Conservation (phyloP, 2,888 invertebrate genomes). For the Acleris cristana region DNA sequence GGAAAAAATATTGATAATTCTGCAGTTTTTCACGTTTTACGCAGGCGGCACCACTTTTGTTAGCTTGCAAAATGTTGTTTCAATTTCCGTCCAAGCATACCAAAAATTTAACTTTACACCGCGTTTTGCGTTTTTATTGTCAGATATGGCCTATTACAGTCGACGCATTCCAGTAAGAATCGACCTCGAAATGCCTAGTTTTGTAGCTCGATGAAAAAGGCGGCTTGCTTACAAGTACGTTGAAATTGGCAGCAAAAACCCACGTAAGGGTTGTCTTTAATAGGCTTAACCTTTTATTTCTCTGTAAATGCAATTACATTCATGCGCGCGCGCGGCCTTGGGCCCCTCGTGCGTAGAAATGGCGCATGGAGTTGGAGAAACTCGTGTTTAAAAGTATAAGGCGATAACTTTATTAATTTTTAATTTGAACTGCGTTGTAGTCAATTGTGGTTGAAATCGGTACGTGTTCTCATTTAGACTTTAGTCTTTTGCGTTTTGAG, state of each 20-base stretch:
- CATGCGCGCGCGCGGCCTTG: constrained; percentile 52
- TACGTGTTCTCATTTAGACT: background rate
- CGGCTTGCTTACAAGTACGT: constrained; percentile 55
- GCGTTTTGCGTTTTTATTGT: no score
- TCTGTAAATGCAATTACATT: constrained; percentile 68
- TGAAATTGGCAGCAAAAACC: constrained; percentile 46
- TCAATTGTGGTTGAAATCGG: background rate
- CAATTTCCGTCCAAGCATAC: no score
- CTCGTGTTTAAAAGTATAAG: background rate
- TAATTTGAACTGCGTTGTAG: background rate
- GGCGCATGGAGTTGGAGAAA: constrained; percentile 41
- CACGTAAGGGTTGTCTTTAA: constrained; percentile 55
- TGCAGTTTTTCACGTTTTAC: no score
- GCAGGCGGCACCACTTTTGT: no score
- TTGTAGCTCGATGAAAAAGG: constrained; percentile 45
- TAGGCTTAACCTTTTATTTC: constrained; percentile 74
- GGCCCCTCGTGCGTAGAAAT: constrained; percentile 45
- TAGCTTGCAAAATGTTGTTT: no score
- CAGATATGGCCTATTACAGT: background rate
- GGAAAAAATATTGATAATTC: no score
- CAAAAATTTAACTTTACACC: no score
- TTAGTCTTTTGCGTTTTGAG: background rate
- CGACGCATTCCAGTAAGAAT: background rate
- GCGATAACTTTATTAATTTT: background rate
- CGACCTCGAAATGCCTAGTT: constrained; percentile 8